These are phyloP conservation scores for Scarus forsteni DNA, from an alignment of 2,797 vertebrate species.

Conservation along the genomic window DNA sequence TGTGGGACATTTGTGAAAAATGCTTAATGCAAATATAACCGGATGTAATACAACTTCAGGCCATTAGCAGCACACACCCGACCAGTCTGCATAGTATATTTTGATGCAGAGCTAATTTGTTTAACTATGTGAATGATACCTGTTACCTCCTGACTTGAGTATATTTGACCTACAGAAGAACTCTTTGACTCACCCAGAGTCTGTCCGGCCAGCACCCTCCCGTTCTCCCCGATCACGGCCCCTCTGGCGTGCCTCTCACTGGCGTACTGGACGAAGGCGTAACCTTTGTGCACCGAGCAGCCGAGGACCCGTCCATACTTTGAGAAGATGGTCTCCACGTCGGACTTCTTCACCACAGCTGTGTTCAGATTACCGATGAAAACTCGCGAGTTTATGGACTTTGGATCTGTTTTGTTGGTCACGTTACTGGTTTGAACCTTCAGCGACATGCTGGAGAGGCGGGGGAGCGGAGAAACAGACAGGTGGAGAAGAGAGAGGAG, in stretches of 20 bases:
- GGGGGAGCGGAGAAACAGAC: neutral
- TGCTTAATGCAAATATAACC: no score
- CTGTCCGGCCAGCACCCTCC: conserved; percentile 91
- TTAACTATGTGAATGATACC: no score
- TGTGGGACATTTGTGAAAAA: no score
- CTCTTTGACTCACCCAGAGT: conserved; percentile 87
- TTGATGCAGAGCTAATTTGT: no score
- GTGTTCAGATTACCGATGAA: conserved; percentile 98
- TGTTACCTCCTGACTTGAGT: no score
- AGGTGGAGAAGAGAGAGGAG: neutral
- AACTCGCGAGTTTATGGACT: conserved; percentile 95
- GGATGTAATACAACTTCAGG: no score
- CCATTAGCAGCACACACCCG: no score
- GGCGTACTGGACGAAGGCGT: conserved; percentile 94
- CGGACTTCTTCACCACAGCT: conserved; percentile 93
- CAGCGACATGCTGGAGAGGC: conserved; percentile 85
- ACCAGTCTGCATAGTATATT: no score
- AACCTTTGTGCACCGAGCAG: conserved; percentile 95
- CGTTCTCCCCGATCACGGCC: conserved; percentile 93
- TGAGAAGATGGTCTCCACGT: conserved; percentile 94
- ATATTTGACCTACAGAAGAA: no score
- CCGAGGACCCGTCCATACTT: conserved; percentile 94
- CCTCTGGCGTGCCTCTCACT: conserved; percentile 91
- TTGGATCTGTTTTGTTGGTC: conserved; percentile 98
- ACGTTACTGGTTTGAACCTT: conserved; percentile 96